Evolutionary conservation across 53 echinoderm and acorn worm species (phyloP), one percentile per base, ranked within the genome.

Genomic region (Apostichopus leukothele): DNA sequence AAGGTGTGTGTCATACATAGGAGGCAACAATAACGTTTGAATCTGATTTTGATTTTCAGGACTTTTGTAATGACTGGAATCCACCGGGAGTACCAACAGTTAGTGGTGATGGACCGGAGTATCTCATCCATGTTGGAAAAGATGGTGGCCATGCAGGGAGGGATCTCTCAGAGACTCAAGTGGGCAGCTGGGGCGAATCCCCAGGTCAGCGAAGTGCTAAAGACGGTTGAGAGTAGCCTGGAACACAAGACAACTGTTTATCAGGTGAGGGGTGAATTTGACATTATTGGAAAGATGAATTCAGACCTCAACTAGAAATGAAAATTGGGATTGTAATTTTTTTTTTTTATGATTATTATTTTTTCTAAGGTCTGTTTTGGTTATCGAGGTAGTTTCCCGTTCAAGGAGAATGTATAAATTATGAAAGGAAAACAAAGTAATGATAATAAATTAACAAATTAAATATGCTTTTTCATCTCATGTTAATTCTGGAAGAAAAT

Each of bases 151-250:
- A 91, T 95, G 63, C 95, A 97, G 93, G 93, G 78, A 51, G 95
- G 93, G 52, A 94, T 97, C 11, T 87, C 92, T 52, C 97, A 97
- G 88, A 78, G 97, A 12, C 73, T 97, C 75, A 97, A 97, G 91
- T 97, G 97, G 97, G 97, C 95, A 9, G 94, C 97, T 6, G 97
- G 97, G 8, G 97, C 97, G 61, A 97, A 97, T 76, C 97, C 97
- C 10, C 91, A 95, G 4, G 84, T 95, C 78, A 91, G 91, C 76
- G 91, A 86, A 52, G 95, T 97, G 16, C 88, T 97, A 87, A 86
- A 93, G 76, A 88, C 94, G 25, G 93, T 97, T 87, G 97, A 97
- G 85, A 83, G 88, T 54, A 92, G 92, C 50, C 88, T 97, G 25
- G 79, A 88, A 13, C 90, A 91, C 86, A 93, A 94, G 85, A 89